Evolutionary conservation across 2,797 vertebrate species (phyloP).

Genomic region (Clamator glandarius): DNA sequence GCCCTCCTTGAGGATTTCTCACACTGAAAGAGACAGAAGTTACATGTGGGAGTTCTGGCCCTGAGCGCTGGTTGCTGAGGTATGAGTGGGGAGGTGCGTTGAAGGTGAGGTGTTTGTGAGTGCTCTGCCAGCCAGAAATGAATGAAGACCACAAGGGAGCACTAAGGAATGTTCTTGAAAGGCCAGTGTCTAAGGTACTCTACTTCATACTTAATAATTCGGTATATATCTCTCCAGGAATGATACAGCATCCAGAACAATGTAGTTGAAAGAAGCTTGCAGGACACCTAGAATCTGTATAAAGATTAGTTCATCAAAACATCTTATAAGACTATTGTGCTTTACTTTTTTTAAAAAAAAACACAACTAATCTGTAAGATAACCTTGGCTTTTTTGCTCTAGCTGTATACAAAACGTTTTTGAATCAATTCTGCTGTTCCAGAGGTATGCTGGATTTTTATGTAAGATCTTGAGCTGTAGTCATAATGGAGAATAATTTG

Average conservation of each 20-base stretch:
- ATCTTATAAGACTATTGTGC: background rate
- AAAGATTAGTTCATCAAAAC: background rate
- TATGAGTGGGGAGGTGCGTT: accelerated
- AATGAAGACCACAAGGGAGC: background rate
- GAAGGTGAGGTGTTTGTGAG: background rate
- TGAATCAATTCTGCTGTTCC: background rate
- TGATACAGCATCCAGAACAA: background rate
- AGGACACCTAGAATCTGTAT: background rate
- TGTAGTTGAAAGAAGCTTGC: background rate
- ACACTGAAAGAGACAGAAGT: background rate
- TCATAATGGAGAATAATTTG: background rate
- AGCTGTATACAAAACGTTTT: background rate
- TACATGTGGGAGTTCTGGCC: background rate
- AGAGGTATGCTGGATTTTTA: background rate
- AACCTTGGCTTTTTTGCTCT: background rate
- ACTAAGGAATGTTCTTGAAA: background rate
- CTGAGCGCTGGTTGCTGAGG: background rate
- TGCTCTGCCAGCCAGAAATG: background rate
- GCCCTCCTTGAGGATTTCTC: background rate
- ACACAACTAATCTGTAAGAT: background rate
- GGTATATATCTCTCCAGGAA: background rate
- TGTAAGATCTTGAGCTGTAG: background rate
- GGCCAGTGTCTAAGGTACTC: background rate
- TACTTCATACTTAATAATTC: background rate
- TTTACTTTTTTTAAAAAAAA: too few species aligned